Percentiles rank a stretch among this genome's conserved stretches.
Conservation (phyloP, 2,113 vertebrate species). For the Tychaedon coryphoeus region DNA sequence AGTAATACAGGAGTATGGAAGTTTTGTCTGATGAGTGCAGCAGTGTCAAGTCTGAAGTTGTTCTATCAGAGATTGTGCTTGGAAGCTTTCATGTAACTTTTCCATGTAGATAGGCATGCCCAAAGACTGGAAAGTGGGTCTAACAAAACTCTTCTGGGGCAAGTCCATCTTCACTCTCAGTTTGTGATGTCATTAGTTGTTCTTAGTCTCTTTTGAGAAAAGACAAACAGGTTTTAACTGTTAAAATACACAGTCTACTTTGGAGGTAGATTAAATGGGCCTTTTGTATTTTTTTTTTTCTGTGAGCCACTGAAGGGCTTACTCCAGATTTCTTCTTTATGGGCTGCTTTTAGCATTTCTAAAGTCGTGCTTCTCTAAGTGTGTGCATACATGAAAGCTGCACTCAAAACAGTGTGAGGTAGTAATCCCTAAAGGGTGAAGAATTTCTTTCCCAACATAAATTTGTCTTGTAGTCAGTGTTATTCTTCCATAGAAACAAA, state of each 20-base stretch:
- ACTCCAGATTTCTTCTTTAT: background rate
- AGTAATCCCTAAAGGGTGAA: background rate
- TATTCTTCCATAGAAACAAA: background rate
- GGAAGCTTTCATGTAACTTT: background rate
- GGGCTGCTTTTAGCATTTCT: background rate
- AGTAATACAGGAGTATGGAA: background rate
- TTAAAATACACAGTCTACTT: background rate
- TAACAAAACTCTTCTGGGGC: background rate
- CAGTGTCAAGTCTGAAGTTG: background rate
- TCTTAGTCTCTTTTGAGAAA: background rate
- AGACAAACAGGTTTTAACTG: background rate
- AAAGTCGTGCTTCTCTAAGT: background rate
- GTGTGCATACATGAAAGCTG: background rate
- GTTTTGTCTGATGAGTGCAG: background rate
- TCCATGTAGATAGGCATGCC: background rate
- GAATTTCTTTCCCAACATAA: background rate
- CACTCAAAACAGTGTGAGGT: background rate
- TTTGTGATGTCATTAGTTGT: background rate
- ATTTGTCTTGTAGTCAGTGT: background rate
- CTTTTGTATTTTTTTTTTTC: background rate
- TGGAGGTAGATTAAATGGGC: background rate
- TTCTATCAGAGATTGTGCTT: background rate
- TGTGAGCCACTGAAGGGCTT: background rate
- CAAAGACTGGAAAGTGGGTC: background rate
- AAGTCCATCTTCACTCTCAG: background rate